phyloP scores from a whole-genome alignment of 2,888 invertebrate species.

The Dicyrtoma fusca region DNA sequence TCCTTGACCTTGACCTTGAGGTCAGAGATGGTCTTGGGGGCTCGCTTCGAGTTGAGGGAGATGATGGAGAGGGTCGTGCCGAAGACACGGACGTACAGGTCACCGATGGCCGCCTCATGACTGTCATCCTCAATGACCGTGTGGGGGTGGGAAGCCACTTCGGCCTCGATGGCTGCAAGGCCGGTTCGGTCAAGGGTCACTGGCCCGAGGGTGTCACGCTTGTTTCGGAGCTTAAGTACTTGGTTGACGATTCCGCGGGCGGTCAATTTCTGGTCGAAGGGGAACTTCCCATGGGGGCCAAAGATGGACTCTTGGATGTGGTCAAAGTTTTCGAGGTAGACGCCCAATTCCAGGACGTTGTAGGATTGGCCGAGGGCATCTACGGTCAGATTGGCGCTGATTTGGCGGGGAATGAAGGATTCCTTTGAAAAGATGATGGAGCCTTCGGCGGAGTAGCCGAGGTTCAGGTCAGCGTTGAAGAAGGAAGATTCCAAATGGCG shows the following conservation, averaged over 20 bases:
- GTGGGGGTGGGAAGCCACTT: neutral
- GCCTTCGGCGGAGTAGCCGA: constrained; percentile 71
- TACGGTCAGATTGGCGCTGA: constrained; percentile 73
- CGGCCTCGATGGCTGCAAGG: neutral
- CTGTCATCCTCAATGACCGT: neutral
- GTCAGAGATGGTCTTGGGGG: neutral
- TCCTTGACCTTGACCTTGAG: neutral
- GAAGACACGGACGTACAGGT: constrained; percentile 79
- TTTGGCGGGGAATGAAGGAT: constrained; percentile 76
- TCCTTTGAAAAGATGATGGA: constrained; percentile 79
- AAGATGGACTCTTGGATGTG: constrained; percentile 18
- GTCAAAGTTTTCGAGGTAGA: constrained; percentile 30
- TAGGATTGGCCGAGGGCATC: constrained; percentile 77
- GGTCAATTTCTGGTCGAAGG: neutral
- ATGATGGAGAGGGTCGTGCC: constrained; percentile 81
- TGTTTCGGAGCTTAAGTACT: neutral
- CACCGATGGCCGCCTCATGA: constrained; percentile 59
- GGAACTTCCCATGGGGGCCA: constrained; percentile 15
- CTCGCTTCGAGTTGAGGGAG: constrained; percentile 60
- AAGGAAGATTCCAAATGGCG: constrained; percentile 72
- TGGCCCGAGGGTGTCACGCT: neutral
- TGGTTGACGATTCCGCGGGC: neutral
- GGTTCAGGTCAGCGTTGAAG: constrained; percentile 71
- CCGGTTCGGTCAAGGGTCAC: constrained; percentile 19
- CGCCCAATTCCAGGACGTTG: constrained; percentile 71